These are phyloP conservation scores for Tetrao urogallus DNA, from an alignment of 2,113 vertebrate species.

Conservation along the genomic window DNA sequence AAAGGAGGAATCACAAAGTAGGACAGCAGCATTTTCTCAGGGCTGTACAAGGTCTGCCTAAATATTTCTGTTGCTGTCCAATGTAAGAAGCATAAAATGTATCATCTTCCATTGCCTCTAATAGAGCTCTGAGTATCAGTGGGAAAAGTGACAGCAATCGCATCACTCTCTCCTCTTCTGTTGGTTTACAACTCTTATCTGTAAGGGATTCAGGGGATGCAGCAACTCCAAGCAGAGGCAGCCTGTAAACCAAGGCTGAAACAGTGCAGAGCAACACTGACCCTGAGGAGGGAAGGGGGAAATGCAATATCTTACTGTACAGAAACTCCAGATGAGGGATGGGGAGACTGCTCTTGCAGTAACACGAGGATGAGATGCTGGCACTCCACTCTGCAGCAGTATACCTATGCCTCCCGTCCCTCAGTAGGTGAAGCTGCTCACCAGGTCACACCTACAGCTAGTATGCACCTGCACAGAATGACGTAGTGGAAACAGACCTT, in stretches of 20 bases:
- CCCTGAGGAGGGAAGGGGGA: background rate
- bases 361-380: background rate
- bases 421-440: background rate
- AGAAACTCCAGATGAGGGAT: background rate
- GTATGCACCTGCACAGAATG: background rate
- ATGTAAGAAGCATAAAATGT: background rate
- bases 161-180: background rate
- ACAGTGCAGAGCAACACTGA: background rate
- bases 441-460: fast-evolving
- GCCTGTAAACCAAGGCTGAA: background rate
- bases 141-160: background rate
- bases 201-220: background rate
- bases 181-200: background rate
- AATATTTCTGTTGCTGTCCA: background rate
- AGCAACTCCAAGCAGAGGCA: background rate
- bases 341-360: background rate
- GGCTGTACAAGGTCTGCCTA: background rate
- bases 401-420: background rate
- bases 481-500: background rate
- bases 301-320: background rate
- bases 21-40: background rate
- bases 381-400: background rate
- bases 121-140: background rate
- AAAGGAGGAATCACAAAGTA: background rate
- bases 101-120: background rate